Base-by-base conservation (phyloP, 2,113 vertebrate genomes). In the Gulo gulo region DNA sequence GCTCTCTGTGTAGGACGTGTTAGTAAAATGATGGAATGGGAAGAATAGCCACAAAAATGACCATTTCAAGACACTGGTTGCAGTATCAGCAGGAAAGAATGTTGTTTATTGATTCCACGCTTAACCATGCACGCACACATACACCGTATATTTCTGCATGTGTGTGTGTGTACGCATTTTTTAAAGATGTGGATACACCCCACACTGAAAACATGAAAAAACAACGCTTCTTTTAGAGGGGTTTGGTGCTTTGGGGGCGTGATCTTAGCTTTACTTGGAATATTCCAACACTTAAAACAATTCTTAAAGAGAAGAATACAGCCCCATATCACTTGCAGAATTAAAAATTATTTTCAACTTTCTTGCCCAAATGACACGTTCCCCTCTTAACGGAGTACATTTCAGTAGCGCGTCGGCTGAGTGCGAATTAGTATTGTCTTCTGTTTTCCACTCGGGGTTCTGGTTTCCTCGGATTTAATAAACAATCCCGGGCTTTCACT, bases 371-470 rank as follows among this genome's bases (percentile, higher is more conserved):
- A 36, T 91, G 23, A 23, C 11, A 3, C 36, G 23, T 34, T 71
- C 23, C 82, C 45, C 12, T 92, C 65, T 80, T 61, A 42, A 23
- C 4, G 24, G 63, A 55, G 36, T n/a, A 8, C 15, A 21, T 90
- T 76, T 45, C 36, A n/a, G 39, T 10, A 26, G 8, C 3, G 0
- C 34, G 14, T 20, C 21, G 23, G 4, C 6, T 0, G 0, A 6
- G 23, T 47, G 10, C 8, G 69, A 45, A 36, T 52, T 45, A 15
- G 29, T 47, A 13, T 11, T 34, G 3, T 23, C 14, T 14, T 47
- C 36, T 71, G 0, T 21, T 45, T 55, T 67, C 36, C 59, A 67
- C 69, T 95, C 74, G 45, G 36, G 71, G 42, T 79, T n/a, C 80
- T 78, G 55, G 9, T 47, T 80, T 39, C 73, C 47, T 95, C 73